Base-by-base conservation (phyloP, 2,113 vertebrate genomes). In the Eublepharis macularius region DNA sequence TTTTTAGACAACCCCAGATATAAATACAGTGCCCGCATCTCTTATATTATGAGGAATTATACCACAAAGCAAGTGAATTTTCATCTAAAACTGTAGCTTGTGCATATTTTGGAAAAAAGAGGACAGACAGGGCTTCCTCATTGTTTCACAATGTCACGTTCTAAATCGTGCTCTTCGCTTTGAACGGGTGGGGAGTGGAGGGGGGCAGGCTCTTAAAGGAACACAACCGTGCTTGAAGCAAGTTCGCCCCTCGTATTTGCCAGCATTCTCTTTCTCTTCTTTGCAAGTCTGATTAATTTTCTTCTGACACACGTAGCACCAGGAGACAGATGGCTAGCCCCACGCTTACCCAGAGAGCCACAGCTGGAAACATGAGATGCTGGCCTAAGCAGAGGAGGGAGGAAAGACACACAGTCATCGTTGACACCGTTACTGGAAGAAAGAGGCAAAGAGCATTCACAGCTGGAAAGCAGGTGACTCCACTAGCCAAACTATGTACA, bases 261-360 rank as follows among this genome's bases (percentile, higher is more conserved):
- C 93, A 39, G 93, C 80, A 0, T 87, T 94, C 63, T 95, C 95
- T 89, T 98, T 98, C 90, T 94, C 96, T 92, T 99, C 98, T 89
- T 98, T 97, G 0, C 97, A 98, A 96, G 97, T 99, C 95, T 99
- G 97, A 24, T 97, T 98, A 94, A 99, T 97, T 90, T 98, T 99
- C 92, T 97, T 97, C 93, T 97, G 97, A 94, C 98, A 99, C 90
- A 99, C 96, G 0, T 97, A 98, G 96, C 9, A 75, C 94, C 34
- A 98, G 89, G 2, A 99, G 96, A 49, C 98, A 99, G 90, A 98
- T 13, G 0, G 98, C 97, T 8, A 99, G 96, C 12, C 97, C 98
- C 88, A 99, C 95, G 0, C 98, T 99, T 89, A 98, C 97, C 98
- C 98, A 99, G 87, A 99, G 94, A 41, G 98, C 98, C 93, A 97